A percentile compares a stretch with the other conserved stretches of the same genome.
Conservation (phyloP, 2,797 vertebrate species). For the Lepus oiostolus region DNA sequence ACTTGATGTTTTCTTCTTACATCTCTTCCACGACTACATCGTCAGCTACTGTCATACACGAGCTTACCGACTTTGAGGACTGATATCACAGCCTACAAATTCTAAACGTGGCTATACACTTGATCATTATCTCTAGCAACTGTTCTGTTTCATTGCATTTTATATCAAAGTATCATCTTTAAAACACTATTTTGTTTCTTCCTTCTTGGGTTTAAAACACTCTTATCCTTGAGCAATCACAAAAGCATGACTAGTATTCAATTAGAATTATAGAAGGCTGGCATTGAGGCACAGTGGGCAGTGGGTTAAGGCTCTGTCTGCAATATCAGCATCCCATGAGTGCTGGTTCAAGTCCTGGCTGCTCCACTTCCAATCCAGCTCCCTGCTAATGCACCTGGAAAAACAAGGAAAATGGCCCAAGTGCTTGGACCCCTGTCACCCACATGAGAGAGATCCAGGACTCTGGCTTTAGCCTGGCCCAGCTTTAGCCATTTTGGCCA, state of each 20-base stretch:
- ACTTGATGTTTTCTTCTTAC: background rate
- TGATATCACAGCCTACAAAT: background rate
- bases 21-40: background rate
- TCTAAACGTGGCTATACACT: background rate
- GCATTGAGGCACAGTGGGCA: no score
- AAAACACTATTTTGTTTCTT: slow-evolving; percentile 16
- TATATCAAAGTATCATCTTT: background rate
- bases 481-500: no score
- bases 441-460: no score
- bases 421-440: no score
- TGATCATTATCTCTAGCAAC: background rate
- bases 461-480: no score
- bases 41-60: background rate
- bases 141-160: background rate
- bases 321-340: no score
- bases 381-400: no score
- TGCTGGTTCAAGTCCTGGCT: no score
- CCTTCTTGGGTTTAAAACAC: background rate
- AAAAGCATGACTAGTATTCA: background rate
- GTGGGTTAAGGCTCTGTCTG: no score
- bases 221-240: slow-evolving; percentile 7
- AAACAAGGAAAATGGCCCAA: no score
- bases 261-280: background rate
- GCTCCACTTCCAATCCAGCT: no score
- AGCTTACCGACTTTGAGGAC: no score